Evolutionary conservation across 2,888 invertebrate genomes (phyloP).

Genomic region (Diachrysia chrysitis): DNA sequence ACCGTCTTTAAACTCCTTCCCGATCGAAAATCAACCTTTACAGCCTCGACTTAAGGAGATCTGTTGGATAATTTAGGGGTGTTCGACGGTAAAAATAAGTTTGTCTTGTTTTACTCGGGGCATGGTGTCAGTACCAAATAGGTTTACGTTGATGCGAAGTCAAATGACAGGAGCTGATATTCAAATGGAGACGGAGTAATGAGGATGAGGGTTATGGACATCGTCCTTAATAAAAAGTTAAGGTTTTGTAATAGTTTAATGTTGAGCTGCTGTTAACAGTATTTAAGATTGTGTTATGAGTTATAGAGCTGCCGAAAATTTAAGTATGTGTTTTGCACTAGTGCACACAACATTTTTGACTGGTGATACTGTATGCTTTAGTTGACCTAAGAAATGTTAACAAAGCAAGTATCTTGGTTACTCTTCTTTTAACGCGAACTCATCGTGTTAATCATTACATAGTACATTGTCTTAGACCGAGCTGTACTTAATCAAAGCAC

Average conservation of each 20-base stretch:
- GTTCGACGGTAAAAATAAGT: constrained; percentile 18
- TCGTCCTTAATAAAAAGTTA: constrained; percentile 22
- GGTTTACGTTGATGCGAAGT: constrained; percentile 62
- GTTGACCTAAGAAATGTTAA: too few relatives aligned
- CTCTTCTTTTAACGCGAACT: too few relatives aligned
- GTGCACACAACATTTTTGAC: too few relatives aligned
- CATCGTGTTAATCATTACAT: too few relatives aligned
- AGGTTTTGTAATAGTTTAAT: constrained; percentile 16
- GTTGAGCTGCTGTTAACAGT: background rate
- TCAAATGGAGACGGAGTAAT: constrained; percentile 50
- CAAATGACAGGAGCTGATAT: constrained; percentile 55
- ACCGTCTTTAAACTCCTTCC: background rate
- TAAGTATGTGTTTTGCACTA: too few relatives aligned
- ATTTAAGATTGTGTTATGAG: background rate
- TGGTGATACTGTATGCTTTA: too few relatives aligned
- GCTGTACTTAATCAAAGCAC: too few relatives aligned
- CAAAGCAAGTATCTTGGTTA: too few relatives aligned
- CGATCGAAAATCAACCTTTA: constrained; percentile 33
- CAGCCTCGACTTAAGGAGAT: accelerated
- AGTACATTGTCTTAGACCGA: too few relatives aligned
- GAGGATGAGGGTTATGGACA: constrained; percentile 43
- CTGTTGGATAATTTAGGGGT: constrained; percentile 11
- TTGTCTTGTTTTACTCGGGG: constrained; percentile 56
- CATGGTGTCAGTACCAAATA: constrained; percentile 64
- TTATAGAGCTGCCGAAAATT: background rate